Evolutionary conservation across 2,888 invertebrate genomes (phyloP).

Genomic region (Parapristionchus giblindavisi): DNA sequence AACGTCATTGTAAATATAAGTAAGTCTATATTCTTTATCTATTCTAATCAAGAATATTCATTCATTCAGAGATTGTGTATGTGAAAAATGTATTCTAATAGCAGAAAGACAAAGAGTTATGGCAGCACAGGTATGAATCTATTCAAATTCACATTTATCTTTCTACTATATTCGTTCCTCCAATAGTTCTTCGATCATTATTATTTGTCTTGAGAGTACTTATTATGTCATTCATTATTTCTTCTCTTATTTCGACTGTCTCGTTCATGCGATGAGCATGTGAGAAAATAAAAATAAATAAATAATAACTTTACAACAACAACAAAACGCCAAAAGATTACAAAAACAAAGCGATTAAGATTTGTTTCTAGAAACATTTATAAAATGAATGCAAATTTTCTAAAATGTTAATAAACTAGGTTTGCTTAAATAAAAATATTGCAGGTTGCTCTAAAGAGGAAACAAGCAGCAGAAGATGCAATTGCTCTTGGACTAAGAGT

Average conservation of each 20-base stretch:
- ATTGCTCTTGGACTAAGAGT: conserved; percentile 65
- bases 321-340: too few relatives aligned
- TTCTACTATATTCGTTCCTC: neutral
- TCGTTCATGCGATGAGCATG: conserved; percentile 92
- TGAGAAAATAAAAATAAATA: too few relatives aligned
- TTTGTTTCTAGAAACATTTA: too few relatives aligned
- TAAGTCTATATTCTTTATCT: too few relatives aligned
- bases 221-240: too few relatives aligned
- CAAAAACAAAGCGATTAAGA: too few relatives aligned
- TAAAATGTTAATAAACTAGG: conserved; percentile 95
- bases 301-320: too few relatives aligned
- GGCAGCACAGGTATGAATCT: conserved; percentile 82
- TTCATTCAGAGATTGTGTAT: conserved; percentile 90
- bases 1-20: conserved; percentile 90
- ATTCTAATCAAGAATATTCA: too few relatives aligned
- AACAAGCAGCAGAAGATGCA: conserved; percentile 69
- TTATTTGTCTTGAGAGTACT: too few relatives aligned
- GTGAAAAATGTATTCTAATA: conserved; percentile 96
- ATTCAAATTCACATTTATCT: neutral
- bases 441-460: conserved; percentile 74
- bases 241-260: too few relatives aligned
- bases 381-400: conserved; percentile 94
- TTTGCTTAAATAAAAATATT: too few relatives aligned
- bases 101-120: conserved; percentile 96
- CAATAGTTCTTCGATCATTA: conserved; percentile 10